Evolutionary conservation across 2,888 invertebrate genomes (phyloP).

Genomic region (Tetheella fluctuosa): DNA sequence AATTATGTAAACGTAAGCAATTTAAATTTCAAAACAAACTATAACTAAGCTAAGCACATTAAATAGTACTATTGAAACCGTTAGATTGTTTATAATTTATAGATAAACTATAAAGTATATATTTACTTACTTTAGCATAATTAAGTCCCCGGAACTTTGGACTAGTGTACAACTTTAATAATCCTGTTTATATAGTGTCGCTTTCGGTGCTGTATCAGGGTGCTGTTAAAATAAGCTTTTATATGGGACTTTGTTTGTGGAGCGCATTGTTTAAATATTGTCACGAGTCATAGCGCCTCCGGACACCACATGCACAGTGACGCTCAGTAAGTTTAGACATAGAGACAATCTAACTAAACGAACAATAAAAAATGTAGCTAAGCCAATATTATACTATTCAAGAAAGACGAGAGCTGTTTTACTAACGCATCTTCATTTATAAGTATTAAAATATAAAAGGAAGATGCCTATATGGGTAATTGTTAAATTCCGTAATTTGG

Average conservation of each 20-base stretch:
- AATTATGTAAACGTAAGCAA: not conserved
- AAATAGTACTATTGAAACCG: not conserved
- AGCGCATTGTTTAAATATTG: slow-evolving; percentile 58
- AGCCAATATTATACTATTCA: slow-evolving; percentile 36
- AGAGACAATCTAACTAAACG: slow-evolving; percentile 31
- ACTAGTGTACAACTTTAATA: slow-evolving; percentile 15
- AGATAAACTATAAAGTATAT: not conserved
- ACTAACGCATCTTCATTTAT: not conserved
- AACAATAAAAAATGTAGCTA: slow-evolving; percentile 38
- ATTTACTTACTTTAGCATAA: not conserved
- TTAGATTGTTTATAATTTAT: not conserved
- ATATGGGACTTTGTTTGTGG: slow-evolving; percentile 41
- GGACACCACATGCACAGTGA: slow-evolving; percentile 23
- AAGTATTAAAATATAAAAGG: not conserved
- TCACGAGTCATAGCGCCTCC: slow-evolving; percentile 46
- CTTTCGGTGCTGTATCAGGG: slow-evolving; percentile 35
- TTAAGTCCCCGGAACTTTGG: not conserved
- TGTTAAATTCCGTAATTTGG: slow-evolving; percentile 2
- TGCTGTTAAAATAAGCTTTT: slow-evolving; percentile 45
- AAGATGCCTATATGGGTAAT: not conserved
- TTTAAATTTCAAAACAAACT: not conserved
- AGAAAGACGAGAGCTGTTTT: not conserved
- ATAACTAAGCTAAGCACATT: not conserved
- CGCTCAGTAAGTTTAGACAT: slow-evolving; percentile 14
- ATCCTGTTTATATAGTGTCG: slow-evolving; percentile 29